Evolutionary conservation across 2,888 invertebrate genomes (phyloP).

Genomic region (Drosophila hawaiiensis): DNA sequence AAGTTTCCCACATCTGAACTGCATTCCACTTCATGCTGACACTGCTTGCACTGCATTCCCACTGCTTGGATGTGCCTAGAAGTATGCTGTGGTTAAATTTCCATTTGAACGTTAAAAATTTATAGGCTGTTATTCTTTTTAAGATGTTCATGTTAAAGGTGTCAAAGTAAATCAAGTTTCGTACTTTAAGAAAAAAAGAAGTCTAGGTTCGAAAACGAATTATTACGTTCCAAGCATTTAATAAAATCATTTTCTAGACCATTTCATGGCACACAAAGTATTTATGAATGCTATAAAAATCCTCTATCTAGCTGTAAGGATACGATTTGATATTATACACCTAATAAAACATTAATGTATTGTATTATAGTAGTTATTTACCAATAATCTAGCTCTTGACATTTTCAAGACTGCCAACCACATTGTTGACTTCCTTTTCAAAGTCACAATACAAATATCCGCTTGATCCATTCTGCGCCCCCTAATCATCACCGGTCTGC

Average conservation of each 20-base stretch:
- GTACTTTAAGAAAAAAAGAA: background rate
- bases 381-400: background rate
- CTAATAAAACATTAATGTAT: background rate
- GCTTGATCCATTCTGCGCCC: conserved; percentile 5
- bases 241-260: no score
- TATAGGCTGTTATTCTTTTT: background rate
- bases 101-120: background rate
- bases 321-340: background rate
- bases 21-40: background rate
- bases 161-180: background rate
- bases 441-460: conserved; percentile 18
- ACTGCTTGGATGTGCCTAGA: conserved; percentile 28
- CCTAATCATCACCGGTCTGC: conserved; percentile 13
- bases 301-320: background rate
- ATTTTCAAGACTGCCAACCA: background rate
- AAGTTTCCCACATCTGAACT: background rate
- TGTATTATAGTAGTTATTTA: background rate
- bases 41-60: conserved; percentile 19
- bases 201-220: background rate
- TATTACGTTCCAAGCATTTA: no score
- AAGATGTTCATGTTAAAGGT: background rate
- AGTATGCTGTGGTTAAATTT: conserved; percentile 30
- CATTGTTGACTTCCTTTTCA: conserved; percentile 12
- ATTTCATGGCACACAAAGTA: background rate
- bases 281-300: background rate